Evolutionary conservation across 2,888 invertebrate genomes (phyloP), one percentile per base, ranked within the genome.

Genomic region (Glaucopsyche alexis): DNA sequence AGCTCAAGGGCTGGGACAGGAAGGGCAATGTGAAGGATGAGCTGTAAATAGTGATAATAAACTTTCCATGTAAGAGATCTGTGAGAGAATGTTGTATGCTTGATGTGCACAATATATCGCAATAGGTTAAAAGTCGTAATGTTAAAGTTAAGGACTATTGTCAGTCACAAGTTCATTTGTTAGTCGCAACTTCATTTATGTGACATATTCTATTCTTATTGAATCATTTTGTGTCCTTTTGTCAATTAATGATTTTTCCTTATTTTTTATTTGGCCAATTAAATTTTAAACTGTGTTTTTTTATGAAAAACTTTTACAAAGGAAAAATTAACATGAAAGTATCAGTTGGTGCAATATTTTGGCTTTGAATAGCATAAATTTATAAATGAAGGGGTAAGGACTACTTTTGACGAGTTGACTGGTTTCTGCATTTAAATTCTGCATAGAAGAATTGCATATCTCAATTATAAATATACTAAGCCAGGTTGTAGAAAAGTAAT

Each of bases 1-100:
- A 97, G 84, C 95, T 99, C 81, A 97, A 96, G 80, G 96, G 96
- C 76, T 99, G 94, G 88, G 97, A 97, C 91, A 95, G 98, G 78
- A 96, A 95, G 83, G 99, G 99, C 81, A 96, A 85, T 50, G 80
- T 83, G 79, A 93, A 90, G 84, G 89, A 92, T n/a, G 93, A 93
- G 81, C 79, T 93, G 83, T 93, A 93, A 83, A 83, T 82, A 83
- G 84, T 85, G 83, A 83, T 83, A 79, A 79, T 73, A 82, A 81
- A 85, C 84, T 86, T 86, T 87, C 84, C 82, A 84, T 38, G 42
- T 85, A 85, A 85, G 83, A 90, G 90, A 91, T 91, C 90, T 91
- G 91, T 84, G 88, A 82, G 86, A 81, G 87, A 81, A 79, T 83
- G 87, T 73, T 77, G 81, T 74, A 79, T 81, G 80, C 75, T 74